Percentiles rank a stretch among this genome's conserved stretches.
Conservation (phyloP, 2,888 invertebrate species). For the Drosophila neonasuta region DNA sequence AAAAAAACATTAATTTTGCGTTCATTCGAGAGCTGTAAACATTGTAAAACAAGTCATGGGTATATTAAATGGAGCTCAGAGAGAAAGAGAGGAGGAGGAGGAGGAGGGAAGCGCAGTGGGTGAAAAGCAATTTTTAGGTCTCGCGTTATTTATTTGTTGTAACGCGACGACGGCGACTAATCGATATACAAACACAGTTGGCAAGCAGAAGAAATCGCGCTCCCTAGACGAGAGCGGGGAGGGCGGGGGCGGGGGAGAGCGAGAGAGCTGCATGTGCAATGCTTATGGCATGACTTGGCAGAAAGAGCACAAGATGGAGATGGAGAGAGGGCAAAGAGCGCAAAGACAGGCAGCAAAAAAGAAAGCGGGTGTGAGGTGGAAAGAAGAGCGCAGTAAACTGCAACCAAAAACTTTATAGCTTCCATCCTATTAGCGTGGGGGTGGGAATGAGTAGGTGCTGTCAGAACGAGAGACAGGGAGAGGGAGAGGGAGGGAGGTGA, state of each 20-base stretch:
- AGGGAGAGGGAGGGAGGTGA: not conserved
- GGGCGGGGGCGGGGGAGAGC: not conserved
- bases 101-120: not conserved
- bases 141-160: slow-evolving; percentile 10
- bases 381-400: slow-evolving; percentile 1
- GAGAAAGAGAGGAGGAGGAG: too few species aligned
- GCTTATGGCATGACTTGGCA: slow-evolving; percentile 44
- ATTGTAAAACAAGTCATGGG: slow-evolving; percentile 25
- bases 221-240: slow-evolving; percentile 1
- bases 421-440: too few species aligned
- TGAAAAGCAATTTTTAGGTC: slow-evolving; percentile 29
- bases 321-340: not conserved
- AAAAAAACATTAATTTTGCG: slow-evolving; percentile 18
- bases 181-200: slow-evolving; percentile 72
- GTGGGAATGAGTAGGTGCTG: not conserved
- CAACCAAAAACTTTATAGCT: slow-evolving; percentile 11
- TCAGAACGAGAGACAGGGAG: too few species aligned
- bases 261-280: slow-evolving; percentile 17
- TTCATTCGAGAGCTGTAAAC: slow-evolving; percentile 21
- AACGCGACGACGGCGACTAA: slow-evolving; percentile 52
- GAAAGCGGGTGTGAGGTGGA: not conserved
- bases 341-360: too few species aligned
- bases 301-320: slow-evolving; percentile 14
- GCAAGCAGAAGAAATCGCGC: slow-evolving; percentile 40
- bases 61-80: not conserved